Base-by-base conservation (phyloP, 2,888 invertebrate genomes). In the Pyralis farinalis region DNA sequence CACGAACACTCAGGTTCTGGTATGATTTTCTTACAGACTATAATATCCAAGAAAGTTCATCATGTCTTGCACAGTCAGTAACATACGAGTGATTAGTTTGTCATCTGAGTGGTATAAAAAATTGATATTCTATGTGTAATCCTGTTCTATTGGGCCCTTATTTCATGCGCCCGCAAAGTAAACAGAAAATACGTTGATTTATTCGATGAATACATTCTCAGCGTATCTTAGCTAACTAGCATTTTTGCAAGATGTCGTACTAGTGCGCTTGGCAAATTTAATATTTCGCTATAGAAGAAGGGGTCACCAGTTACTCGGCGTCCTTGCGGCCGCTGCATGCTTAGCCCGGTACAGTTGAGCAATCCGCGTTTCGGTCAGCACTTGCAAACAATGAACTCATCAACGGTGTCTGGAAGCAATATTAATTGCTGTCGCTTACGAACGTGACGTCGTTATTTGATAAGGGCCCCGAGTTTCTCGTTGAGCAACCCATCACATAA, bases 361-460 rank as follows among this genome's bases (percentile, higher is more conserved):
- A 83, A 84, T 12, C 61, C 56, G 51, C 63, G 74, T 73, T 77
- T 80, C 72, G 73, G 74, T 72, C 65, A 58, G 49, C 63, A 69
- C 77, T 74, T 69, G 73, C 78, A 82, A 84, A 84, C 81, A 83
- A 82, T 82, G 81, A 78, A 81, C 82, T 78, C 85, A 82, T 78
- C 82, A 74, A 47, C 53, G 58, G 55, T 53, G 61, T 62, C 71
- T 70, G 58, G 63, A 64, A 63, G 73, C 63, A 71, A 72, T 75
- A 74, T 81, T 81, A 83, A 83, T 79, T 82, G 64, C 71, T 49
- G 59, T 55, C 59, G 57, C 58, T 63, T 62, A 55, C 49, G 46
- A 47, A 62, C 56, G 58, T 61, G 52, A 54, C 53, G 54, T 52
- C 53, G 54, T 52, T 62, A 57, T 60, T 57, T 63, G 61, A 68